These are phyloP conservation scores for Galerucella pusilla DNA, from an alignment of 2,888 invertebrate species.

Conservation along the genomic window DNA sequence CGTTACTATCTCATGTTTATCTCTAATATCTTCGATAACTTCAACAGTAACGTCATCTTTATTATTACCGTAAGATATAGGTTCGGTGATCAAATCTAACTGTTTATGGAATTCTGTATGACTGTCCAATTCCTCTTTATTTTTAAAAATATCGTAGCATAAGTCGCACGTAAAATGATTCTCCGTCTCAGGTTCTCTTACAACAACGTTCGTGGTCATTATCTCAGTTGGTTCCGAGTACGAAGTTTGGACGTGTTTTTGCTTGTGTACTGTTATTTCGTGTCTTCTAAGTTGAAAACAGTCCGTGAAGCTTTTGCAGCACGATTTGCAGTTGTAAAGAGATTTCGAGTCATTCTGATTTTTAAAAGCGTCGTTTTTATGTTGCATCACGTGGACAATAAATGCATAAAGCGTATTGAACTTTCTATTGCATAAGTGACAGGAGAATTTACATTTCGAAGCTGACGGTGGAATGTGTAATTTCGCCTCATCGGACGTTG, in stretches of 20 bases:
- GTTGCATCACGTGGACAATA: slow-evolving; percentile 50
- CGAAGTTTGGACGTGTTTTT: slow-evolving; percentile 19
- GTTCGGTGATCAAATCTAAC: slow-evolving; percentile 29
- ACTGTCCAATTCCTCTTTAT: slow-evolving; percentile 47
- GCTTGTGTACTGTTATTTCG: slow-evolving; percentile 40
- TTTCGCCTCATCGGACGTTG: slow-evolving; percentile 45
- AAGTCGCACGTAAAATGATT: slow-evolving; percentile 56
- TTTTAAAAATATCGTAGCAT: slow-evolving; percentile 54
- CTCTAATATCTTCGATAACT: slow-evolving; percentile 32
- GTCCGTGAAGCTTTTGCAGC: slow-evolving; percentile 46
- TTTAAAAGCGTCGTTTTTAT: slow-evolving; percentile 39
- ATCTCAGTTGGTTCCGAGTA: slow-evolving; percentile 5
- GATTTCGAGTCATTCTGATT: slow-evolving; percentile 33
- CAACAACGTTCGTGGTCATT: slow-evolving; percentile 2
- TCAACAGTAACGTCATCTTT: slow-evolving; percentile 31
- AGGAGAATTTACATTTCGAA: slow-evolving; percentile 47
- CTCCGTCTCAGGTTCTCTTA: slow-evolving; percentile 21
- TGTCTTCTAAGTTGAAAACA: slow-evolving; percentile 50
- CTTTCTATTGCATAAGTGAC: slow-evolving; percentile 45
- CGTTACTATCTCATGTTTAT: slow-evolving; percentile 34
- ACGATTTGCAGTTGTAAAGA: slow-evolving; percentile 43
- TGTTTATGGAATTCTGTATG: slow-evolving; percentile 50
- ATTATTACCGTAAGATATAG: slow-evolving; percentile 15
- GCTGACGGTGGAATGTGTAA: slow-evolving; percentile 32
- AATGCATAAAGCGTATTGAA: slow-evolving; percentile 51